Evolutionary conservation across 2,113 vertebrate species (phyloP).

Genomic region (Natator depressus): DNA sequence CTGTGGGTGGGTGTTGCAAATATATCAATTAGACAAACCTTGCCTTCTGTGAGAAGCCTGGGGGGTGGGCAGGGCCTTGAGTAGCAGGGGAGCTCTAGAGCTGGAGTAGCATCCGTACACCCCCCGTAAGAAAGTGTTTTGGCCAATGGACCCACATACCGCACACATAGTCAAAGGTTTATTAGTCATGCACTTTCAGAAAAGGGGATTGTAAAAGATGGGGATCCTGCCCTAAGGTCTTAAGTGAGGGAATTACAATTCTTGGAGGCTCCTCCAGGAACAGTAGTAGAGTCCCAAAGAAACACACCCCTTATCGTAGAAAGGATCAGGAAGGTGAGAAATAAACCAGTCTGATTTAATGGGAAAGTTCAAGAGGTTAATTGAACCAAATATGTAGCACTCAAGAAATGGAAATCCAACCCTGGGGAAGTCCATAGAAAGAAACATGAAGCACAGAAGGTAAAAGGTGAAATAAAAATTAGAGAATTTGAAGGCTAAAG

Average conservation of each 20-base stretch:
- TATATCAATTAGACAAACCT: background rate
- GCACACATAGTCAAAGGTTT: background rate
- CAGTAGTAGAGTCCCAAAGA: background rate
- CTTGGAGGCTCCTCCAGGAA: background rate
- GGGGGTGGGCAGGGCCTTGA: background rate
- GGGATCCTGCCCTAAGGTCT: background rate
- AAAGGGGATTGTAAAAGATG: background rate
- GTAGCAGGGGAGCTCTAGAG: background rate
- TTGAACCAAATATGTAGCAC: background rate
- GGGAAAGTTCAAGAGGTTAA: background rate
- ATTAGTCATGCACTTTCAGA: background rate
- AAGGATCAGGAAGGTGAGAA: background rate
- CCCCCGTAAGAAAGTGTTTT: background rate
- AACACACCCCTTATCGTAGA: background rate
- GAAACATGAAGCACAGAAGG: background rate
- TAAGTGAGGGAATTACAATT: background rate
- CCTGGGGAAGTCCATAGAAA: background rate
- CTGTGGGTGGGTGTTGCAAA: background rate
- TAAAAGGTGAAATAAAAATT: background rate
- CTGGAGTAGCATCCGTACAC: background rate
- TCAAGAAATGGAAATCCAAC: background rate
- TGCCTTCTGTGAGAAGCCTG: background rate
- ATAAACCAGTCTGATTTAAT: background rate
- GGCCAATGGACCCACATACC: background rate
- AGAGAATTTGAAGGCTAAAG: background rate